Evolutionary conservation across 2,888 invertebrate genomes (phyloP).

Genomic region (Amphipyra tragopoginis): DNA sequence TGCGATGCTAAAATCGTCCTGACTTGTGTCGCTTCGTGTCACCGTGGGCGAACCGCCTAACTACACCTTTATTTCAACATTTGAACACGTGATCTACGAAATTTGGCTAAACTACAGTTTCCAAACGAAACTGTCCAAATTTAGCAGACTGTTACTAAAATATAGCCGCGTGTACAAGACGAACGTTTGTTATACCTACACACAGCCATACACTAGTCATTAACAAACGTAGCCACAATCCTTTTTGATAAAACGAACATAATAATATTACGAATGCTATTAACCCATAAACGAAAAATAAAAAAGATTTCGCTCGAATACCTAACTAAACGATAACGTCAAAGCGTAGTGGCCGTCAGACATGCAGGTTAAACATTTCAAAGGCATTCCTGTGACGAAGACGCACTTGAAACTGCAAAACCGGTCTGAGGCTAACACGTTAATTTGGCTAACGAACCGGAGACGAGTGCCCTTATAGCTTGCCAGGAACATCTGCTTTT

Average conservation of each 20-base stretch:
- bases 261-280: neutral
- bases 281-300: constrained; percentile 4
- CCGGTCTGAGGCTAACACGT: constrained; percentile 73
- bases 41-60: no score
- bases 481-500: constrained; percentile 71
- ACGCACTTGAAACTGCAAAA: constrained; percentile 64
- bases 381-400: constrained; percentile 66
- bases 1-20: no score
- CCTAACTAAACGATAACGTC: constrained; percentile 33
- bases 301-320: constrained; percentile 23
- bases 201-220: neutral
- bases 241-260: constrained; percentile 8
- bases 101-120: neutral
- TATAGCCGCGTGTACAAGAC: constrained; percentile 4
- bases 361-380: constrained; percentile 58
- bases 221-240: neutral
- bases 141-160: constrained; percentile 1
- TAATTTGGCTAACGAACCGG: constrained; percentile 86
- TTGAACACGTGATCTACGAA: no score
- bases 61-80: no score
- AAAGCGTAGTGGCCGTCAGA: constrained; percentile 41
- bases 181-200: neutral
- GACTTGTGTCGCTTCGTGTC: no score
- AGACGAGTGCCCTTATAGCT: constrained; percentile 73
- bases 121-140: neutral